Conservation (phyloP, 2,888 invertebrate species). For the Drosophila pseudotalamancana region DNA sequence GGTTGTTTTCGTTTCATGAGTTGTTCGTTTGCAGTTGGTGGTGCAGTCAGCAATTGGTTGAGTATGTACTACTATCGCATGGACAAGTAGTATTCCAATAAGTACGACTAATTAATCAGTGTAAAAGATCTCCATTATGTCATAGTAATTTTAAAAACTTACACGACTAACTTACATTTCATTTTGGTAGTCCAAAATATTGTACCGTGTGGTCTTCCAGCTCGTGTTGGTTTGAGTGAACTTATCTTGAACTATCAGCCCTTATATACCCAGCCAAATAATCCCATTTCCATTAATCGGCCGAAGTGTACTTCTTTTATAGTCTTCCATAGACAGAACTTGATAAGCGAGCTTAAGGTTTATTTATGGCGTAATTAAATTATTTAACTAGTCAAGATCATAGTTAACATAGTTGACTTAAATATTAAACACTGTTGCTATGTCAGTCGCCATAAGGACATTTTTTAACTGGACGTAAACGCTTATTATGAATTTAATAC, state of each 20-base stretch:
- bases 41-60: not conserved
- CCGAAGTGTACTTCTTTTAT: not conserved
- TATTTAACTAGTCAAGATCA: not conserved
- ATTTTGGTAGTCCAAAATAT: not conserved
- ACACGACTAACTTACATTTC: not conserved
- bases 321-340: conserved; percentile 4
- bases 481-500: too few relatives aligned
- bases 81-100: not conserved
- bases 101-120: not conserved
- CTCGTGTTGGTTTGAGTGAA: not conserved
- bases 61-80: not conserved
- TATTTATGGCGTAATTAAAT: not conserved
- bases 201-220: not conserved
- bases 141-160: not conserved
- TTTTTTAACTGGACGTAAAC: too few relatives aligned
- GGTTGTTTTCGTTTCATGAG: not conserved
- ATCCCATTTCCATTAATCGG: not conserved
- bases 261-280: not conserved
- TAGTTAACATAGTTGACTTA: not conserved
- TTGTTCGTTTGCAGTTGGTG: not conserved
- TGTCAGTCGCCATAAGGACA: too few relatives aligned
- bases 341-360: not conserved
- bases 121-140: not conserved
- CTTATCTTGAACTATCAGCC: not conserved
- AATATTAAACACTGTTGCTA: too few relatives aligned